A percentile compares a stretch with the other conserved stretches of the same genome.
Evolutionary conservation across 2,888 invertebrate genomes (phyloP).

Genomic region (Nezara viridula): DNA sequence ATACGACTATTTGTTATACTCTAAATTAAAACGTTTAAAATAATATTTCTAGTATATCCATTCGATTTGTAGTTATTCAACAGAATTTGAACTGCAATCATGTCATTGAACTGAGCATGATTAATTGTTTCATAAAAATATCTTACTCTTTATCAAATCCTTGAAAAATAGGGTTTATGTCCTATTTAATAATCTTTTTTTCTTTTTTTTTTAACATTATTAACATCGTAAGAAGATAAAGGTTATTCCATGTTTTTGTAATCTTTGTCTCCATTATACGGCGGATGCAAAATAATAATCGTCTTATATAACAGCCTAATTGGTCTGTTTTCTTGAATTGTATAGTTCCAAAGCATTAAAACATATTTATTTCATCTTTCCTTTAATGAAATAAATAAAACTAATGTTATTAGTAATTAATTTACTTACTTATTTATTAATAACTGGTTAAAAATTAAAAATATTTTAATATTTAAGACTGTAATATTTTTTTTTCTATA

Average conservation of each 20-base stretch:
- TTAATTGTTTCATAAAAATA: constrained; percentile 52
- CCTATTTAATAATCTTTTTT: constrained; percentile 52
- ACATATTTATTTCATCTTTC: not conserved
- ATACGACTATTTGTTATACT: no score
- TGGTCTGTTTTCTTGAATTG: not conserved
- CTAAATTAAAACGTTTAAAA: no score
- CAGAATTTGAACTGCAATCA: not conserved
- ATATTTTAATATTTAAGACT: no score
- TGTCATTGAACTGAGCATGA: constrained; percentile 40
- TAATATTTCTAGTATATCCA: not conserved
- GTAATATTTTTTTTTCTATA: no score
- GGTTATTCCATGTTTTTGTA: constrained; percentile 50
- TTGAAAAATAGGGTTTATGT: constrained; percentile 52
- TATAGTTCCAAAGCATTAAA: not conserved
- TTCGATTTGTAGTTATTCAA: not conserved
- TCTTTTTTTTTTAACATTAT: constrained; percentile 31
- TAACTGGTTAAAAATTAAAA: no score
- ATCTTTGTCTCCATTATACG: constrained; percentile 11
- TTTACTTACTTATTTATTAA: no score
- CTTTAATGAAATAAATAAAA: not conserved
- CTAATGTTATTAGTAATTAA: not conserved
- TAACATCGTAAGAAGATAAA: constrained; percentile 47
- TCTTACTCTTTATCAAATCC: constrained; percentile 53
- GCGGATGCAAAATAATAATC: constrained; percentile 45
- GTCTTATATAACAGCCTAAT: constrained; percentile 30